A percentile compares a stretch with the other conserved stretches of the same genome.
Evolutionary conservation across 2,113 vertebrate genomes (phyloP).

Genomic region (Eurystomus gularis): DNA sequence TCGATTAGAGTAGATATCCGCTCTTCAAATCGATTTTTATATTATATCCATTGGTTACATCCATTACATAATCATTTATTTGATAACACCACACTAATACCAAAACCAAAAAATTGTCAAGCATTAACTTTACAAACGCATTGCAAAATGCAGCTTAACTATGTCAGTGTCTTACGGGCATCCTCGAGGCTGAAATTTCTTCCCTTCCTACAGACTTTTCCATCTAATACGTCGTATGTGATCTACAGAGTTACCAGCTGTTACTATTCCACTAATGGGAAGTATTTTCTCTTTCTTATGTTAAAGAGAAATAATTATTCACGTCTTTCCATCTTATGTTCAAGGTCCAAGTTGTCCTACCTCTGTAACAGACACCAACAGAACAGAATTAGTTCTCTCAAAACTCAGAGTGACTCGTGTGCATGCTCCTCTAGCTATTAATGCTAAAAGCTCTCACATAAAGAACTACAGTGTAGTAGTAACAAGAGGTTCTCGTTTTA

Average conservation of each 20-base stretch:
- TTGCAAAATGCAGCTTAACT: not conserved
- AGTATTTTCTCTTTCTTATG: conserved; percentile 15
- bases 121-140: not conserved
- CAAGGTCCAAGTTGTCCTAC: not conserved
- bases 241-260: conserved; percentile 10
- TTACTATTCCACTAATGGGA: not conserved
- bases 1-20: not conserved
- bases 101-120: not conserved
- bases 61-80: not conserved
- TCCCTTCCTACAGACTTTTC: not conserved
- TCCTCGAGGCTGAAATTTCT: conserved; percentile 24
- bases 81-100: not conserved
- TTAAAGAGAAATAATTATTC: conserved; percentile 18
- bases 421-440: not conserved
- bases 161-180: not conserved
- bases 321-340: not conserved
- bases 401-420: not conserved
- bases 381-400: conserved; percentile 21
- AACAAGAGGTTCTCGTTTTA: not conserved
- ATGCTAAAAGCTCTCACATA: conserved; percentile 39
- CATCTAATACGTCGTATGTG: not conserved
- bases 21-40: not conserved
- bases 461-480: not conserved
- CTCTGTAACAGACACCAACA: not conserved
- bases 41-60: not conserved